A percentile compares a stretch with the other conserved stretches of the same genome.
Conservation (phyloP, 2,888 invertebrate species). For the Microctonus hyperodae region DNA sequence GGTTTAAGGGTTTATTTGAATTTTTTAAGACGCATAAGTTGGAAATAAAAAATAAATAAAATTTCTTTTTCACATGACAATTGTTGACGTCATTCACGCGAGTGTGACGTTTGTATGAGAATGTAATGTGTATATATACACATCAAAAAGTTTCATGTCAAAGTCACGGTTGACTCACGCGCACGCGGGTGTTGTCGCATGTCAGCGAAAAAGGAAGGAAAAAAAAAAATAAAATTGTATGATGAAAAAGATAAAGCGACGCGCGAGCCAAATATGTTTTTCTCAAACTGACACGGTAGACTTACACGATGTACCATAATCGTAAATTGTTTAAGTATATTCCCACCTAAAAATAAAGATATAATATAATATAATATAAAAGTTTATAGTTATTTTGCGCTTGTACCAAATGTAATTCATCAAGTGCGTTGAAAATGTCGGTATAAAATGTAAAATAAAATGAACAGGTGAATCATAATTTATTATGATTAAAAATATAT, state of each 20-base stretch:
- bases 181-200: background rate
- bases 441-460: background rate
- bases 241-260: background rate
- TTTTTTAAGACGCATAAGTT: background rate
- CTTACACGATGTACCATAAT: background rate
- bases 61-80: background rate
- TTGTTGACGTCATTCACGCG: background rate
- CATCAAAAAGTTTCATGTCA: constrained; percentile 2
- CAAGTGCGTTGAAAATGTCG: background rate
- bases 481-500: background rate
- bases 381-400: background rate
- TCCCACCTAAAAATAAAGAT: background rate
- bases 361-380: background rate
- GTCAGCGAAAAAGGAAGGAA: background rate
- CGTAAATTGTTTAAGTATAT: background rate
- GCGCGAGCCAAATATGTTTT: background rate
- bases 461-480: background rate
- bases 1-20: background rate
- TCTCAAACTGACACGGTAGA: background rate
- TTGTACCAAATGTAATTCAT: background rate
- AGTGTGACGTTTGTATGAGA: background rate
- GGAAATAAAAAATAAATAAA: background rate
- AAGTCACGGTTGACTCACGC: constrained; percentile 8
- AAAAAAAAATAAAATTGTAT: background rate
- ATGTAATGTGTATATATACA: background rate